These are phyloP conservation scores for Acromyrmex echinatior DNA, from an alignment of 1,140 invertebrate genomes.

Conservation along the genomic window DNA sequence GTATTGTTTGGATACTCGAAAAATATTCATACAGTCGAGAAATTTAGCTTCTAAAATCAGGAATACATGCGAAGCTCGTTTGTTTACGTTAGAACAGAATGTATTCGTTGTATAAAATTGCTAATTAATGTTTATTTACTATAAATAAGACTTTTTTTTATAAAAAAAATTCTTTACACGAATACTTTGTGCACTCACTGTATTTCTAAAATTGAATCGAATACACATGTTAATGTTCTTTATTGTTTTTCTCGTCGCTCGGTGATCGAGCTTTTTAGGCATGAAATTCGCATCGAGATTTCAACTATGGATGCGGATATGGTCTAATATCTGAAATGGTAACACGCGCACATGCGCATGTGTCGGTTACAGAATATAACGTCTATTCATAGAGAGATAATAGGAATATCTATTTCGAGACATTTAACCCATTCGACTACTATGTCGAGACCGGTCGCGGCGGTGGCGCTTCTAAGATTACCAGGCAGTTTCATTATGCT, in stretches of 20 bases:
- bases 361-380: constrained; percentile 71
- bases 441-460: constrained; percentile 74
- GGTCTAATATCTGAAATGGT: constrained; percentile 83
- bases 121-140: no score
- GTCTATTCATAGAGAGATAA: constrained; percentile 51
- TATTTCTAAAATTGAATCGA: not conserved
- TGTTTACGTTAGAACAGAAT: no score
- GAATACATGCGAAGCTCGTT: no score
- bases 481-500: constrained; percentile 81
- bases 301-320: constrained; percentile 50
- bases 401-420: constrained; percentile 84
- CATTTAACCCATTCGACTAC: constrained; percentile 82
- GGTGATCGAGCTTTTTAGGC: constrained; percentile 59
- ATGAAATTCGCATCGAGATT: constrained; percentile 76
- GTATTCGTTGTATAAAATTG: no score
- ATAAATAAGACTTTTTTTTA: no score
- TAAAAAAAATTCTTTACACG: no score
- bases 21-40: no score
- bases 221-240: not conserved
- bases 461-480: constrained; percentile 83
- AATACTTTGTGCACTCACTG: no score
- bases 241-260: not conserved
- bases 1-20: no score
- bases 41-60: no score
- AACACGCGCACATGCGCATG: constrained; percentile 75